Evolutionary conservation across 2,113 vertebrate genomes (phyloP).

Genomic region (Myotis brandtii): DNA sequence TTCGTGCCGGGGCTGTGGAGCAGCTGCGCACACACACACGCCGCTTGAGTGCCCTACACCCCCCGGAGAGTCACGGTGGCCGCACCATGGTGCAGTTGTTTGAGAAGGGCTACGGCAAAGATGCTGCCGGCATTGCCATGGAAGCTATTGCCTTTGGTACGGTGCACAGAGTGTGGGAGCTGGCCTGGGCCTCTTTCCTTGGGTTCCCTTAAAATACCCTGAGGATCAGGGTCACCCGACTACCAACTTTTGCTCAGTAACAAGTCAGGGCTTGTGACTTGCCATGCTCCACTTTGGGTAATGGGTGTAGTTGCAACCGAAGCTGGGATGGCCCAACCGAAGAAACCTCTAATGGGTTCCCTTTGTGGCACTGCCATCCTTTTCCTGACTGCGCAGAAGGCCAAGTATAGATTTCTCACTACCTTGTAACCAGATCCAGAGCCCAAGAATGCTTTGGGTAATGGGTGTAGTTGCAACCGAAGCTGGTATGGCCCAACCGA

Average conservation of each 20-base stretch:
- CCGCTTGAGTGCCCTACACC: constrained; percentile 94
- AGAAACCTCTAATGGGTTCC: not conserved
- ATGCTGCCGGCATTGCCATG: constrained; percentile 98
- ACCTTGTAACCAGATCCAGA: constrained; percentile 21
- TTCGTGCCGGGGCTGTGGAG: constrained; percentile 96
- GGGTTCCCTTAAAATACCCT: not conserved
- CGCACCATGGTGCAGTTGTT: constrained; percentile 94
- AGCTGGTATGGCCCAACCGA: not conserved
- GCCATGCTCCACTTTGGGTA: not conserved
- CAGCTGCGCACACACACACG: constrained; percentile 97
- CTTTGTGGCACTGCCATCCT: not conserved
- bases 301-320: not conserved
- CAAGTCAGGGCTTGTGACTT: not conserved
- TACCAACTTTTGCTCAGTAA: not conserved
- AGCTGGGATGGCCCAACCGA: not conserved
- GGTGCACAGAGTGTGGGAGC: accelerated
- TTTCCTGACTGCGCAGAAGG: not conserved
- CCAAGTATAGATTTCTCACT: not conserved
- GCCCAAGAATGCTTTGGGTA: not conserved
- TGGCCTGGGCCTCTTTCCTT: not conserved
- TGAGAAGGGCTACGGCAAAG: constrained; percentile 98
- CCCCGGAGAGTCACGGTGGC: constrained; percentile 91
- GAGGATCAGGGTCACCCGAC: not conserved
- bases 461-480: not conserved
- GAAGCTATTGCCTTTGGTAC: constrained; percentile 97